Evolutionary conservation across 92 coral and sea anemone genomes (phyloP), one percentile per base, ranked within the genome.

Genomic region (Palythoa grandiflora): DNA sequence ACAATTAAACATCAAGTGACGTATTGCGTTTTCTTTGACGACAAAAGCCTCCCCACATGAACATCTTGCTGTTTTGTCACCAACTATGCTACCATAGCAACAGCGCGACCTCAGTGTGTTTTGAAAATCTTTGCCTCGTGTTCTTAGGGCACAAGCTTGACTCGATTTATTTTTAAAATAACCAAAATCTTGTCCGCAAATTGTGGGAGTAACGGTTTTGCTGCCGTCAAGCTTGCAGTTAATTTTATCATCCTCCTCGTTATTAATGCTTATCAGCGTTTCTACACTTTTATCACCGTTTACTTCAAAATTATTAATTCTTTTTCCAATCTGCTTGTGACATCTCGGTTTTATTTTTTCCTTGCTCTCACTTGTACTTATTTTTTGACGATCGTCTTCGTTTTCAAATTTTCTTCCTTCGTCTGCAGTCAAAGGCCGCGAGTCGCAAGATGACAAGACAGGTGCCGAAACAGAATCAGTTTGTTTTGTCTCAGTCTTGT

Each of bases 31-130:
- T 72, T 91, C 91, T 59, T 78, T 88, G 60, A 68, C 68, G 13
- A 15, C 16, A 48, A 91, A 91, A 9, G 47, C 70, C 53, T 91
- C 89, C 28, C 93, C 91, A 53, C 93, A 91, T 2, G 93, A 88
- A 78, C 93, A 91, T 50, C 61, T 83, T 10, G 91, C 93, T 73
- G 72, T 84, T 71, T 88, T 88, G 76, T 52, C 19, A 78, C 79
- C 84, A 79, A 68, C 57, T 38, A 59, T 61, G 80, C 21, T 81
- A 38, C 78, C 68, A 66, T 35, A 77, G 48, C 86, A 21, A 81
- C 44, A 21, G n/a, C 15, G 38, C 20, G 53, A 38, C 5, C 44
- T 47, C 6, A 13, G 37, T 2, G 17, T 65, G 40, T 81, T 40
- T 19, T 81, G 14, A 81, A 53, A 20, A 52, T 14, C 19, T 37